Evolutionary conservation across 2,888 invertebrate genomes (phyloP).

Genomic region (Masnerella sp.): DNA sequence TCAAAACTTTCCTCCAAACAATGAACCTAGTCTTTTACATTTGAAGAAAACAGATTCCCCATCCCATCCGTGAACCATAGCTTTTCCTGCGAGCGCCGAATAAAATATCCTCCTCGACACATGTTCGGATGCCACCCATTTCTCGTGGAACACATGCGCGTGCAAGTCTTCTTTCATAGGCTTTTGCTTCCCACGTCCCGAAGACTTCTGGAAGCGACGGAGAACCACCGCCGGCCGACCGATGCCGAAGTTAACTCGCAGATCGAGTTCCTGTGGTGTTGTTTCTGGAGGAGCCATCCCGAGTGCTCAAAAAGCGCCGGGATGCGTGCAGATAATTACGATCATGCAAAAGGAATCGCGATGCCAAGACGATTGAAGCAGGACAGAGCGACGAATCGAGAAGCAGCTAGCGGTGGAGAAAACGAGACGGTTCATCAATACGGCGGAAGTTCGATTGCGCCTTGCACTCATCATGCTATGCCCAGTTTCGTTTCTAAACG

Average conservation of each 20-base stretch:
- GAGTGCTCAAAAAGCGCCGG: conserved; percentile 50
- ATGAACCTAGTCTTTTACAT: too few relatives aligned
- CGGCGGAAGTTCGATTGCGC: conserved; percentile 59
- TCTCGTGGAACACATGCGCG: conserved; percentile 61
- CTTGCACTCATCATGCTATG: conserved; percentile 53
- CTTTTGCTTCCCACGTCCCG: conserved; percentile 74
- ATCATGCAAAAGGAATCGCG: conserved; percentile 58
- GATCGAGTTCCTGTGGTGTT: conserved; percentile 56
- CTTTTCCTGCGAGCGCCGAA: conserved; percentile 39
- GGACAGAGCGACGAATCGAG: not conserved
- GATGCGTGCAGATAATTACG: conserved; percentile 67
- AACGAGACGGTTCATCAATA: conserved; percentile 60
- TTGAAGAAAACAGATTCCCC: too few relatives aligned
- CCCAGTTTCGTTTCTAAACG: conserved; percentile 63
- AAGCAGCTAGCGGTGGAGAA: conserved; percentile 45
- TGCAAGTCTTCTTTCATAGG: conserved; percentile 55
- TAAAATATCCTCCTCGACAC: conserved; percentile 51
- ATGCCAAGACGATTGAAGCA: conserved; percentile 24
- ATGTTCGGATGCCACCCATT: conserved; percentile 61
- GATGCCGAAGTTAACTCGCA: conserved; percentile 48
- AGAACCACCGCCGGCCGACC: conserved; percentile 57
- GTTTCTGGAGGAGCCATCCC: conserved; percentile 46
- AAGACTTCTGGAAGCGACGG: conserved; percentile 66
- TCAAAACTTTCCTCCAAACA: too few relatives aligned
- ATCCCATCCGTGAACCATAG: too few relatives aligned